These are phyloP conservation scores for Epistrophe eligans DNA, from an alignment of 2,888 invertebrate genomes.

Conservation along the genomic window DNA sequence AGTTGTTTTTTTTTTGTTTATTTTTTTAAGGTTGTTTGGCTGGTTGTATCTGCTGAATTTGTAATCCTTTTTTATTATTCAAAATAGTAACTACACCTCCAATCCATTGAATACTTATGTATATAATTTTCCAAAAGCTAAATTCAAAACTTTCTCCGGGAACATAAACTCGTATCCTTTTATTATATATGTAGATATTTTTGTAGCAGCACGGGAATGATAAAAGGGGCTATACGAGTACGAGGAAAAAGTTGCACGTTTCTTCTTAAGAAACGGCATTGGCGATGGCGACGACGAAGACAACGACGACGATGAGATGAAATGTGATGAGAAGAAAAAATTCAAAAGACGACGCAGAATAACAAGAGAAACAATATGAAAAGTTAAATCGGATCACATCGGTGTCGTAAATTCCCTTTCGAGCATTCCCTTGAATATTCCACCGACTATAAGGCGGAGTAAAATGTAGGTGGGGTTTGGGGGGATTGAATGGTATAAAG, in stretches of 20 bases:
- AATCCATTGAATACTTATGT: constrained; percentile 71
- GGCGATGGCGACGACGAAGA: constrained; percentile 14
- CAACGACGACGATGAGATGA: constrained; percentile 20
- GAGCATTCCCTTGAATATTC: constrained; percentile 59
- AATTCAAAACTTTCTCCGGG: constrained; percentile 72
- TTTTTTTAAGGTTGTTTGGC: background rate
- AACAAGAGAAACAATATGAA: constrained; percentile 75
- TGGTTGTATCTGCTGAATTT: constrained; percentile 68
- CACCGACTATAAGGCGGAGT: background rate
- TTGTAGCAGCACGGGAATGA: constrained; percentile 36
- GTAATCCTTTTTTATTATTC: constrained; percentile 75
- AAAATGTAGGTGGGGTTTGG: background rate
- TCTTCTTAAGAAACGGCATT: constrained; percentile 28
- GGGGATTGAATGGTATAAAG: constrained; percentile 62
- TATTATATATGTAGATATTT: constrained; percentile 50
- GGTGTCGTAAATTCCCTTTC: constrained; percentile 73
- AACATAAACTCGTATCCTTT: constrained; percentile 68
- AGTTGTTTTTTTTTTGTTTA: constrained; percentile 18
- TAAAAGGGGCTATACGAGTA: constrained; percentile 22
- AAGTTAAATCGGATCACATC: constrained; percentile 76
- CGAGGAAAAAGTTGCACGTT: constrained; percentile 64
- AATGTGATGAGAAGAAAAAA: constrained; percentile 59
- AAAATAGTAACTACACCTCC: constrained; percentile 71
- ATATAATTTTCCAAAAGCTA: constrained; percentile 67
- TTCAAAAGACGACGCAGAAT: constrained; percentile 69